Conservation (phyloP, 2,888 invertebrate species). For the Orthonevra nobilis region DNA sequence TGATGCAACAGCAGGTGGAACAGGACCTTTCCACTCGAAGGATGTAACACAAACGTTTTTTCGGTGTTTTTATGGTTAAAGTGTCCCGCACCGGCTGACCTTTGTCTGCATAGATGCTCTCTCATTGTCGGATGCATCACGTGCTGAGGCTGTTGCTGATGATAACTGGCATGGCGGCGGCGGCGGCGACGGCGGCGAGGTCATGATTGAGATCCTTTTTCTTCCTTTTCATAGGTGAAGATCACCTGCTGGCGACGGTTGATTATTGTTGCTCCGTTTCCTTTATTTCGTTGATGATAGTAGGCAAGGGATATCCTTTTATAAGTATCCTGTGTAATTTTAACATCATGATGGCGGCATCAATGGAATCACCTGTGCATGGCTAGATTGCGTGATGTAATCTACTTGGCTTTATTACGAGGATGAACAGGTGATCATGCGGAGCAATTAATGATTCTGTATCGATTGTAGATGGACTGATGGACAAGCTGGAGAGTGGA, state of each 20-base stretch:
- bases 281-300: constrained; percentile 38
- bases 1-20: constrained; percentile 50
- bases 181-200: constrained; percentile 1
- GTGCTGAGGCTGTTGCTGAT: constrained; percentile 60
- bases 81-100: constrained; percentile 47
- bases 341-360: constrained; percentile 54
- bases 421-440: constrained; percentile 55
- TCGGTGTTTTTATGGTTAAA: constrained; percentile 46
- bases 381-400: constrained; percentile 58
- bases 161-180: too few relatives aligned
- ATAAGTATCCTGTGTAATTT: constrained; percentile 63
- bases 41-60: constrained; percentile 12
- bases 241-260: constrained; percentile 61
- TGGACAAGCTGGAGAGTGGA: constrained; percentile 34
- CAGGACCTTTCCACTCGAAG: not conserved
- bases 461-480: constrained; percentile 20
- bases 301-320: constrained; percentile 65
- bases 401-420: constrained; percentile 55
- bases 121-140: constrained; percentile 53
- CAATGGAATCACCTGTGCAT: constrained; percentile 63
- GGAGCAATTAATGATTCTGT: constrained; percentile 24
- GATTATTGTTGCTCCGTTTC: constrained; percentile 56
- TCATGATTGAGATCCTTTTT: constrained; percentile 46
- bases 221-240: not conserved
- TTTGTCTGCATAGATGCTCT: constrained; percentile 14